Percentiles rank a stretch among this genome's conserved stretches.
Evolutionary conservation across 2,797 vertebrate genomes (phyloP).

Genomic region (Falco cherrug): DNA sequence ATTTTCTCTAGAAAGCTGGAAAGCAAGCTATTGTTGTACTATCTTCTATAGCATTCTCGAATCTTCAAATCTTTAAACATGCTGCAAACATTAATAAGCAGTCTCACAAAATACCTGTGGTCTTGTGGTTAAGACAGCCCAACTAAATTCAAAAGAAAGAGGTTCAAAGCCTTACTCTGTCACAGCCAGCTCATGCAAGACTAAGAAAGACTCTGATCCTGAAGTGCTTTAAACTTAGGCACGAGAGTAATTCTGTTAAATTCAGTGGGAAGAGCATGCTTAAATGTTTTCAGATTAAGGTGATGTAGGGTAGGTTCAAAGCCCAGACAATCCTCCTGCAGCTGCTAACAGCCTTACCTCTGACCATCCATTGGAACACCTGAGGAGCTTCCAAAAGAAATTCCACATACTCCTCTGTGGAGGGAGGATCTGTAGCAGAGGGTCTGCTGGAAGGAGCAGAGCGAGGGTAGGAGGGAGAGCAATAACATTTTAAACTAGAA

Average conservation of each 20-base stretch:
- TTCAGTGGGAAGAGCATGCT: neutral
- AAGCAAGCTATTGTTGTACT: neutral
- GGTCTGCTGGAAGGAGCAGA: neutral
- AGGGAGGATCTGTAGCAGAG: neutral
- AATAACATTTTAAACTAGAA: neutral
- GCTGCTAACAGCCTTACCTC: neutral
- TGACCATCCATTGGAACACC: neutral
- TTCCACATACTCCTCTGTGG: rapidly evolving
- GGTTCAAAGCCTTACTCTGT: slow-evolving; percentile 14
- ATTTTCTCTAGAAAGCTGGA: neutral
- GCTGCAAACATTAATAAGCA: slow-evolving; percentile 25
- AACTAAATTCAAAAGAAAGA: slow-evolving; percentile 15
- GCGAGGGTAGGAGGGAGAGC: neutral
- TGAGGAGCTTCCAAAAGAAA: neutral
- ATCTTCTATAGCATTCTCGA: neutral
- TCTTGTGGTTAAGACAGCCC: slow-evolving; percentile 39
- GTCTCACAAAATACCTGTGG: slow-evolving; percentile 55
- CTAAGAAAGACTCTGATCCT: neutral
- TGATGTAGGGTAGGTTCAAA: neutral
- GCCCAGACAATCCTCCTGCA: neutral
- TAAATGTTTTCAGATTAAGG: neutral
- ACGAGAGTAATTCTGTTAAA: neutral
- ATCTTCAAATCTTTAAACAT: neutral
- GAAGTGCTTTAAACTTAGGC: neutral
- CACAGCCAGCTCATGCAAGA: neutral